Base-by-base conservation (phyloP, 1,140 invertebrate genomes). In the Nymphalis io region DNA sequence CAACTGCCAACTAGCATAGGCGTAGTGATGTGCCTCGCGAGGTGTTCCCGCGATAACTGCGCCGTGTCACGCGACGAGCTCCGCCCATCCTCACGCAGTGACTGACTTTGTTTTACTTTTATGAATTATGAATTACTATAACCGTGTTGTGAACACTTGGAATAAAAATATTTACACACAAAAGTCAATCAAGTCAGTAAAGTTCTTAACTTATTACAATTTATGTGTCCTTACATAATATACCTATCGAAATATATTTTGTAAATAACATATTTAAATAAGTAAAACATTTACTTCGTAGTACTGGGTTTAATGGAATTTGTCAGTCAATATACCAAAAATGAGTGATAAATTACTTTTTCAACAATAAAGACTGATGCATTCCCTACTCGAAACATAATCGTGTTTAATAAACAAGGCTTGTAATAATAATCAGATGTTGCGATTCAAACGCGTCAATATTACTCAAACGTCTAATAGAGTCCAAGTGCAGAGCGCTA, bases 1-100 rank as follows among this genome's bases (percentile, higher is more conserved):
- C 48, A 63, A 63, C 48, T 20, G 69, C 74, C 72, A 68, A 46
- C 44, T 46, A 46, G 82, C 74, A 85, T 87, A 89, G 89, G 84
- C 89, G 89, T 90, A 81, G 87, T 88, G 88, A 90, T 89, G 87
- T 88, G 80, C 82, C 74, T 74, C 63, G 74, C 79, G 77, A 89
- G 87, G 89, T 88, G 87, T 88, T 88, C 82, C 87, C 81, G 75
- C 78, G 77, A 76, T 91, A 88, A 91, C 82, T 88, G 86, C 84
- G 68, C 71, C 27, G 8, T 70, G 75, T 74, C 89, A 91, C 89
- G 89, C 88, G 77, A 89, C 61, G 8, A 65, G 81, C 87, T 84
- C 87, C 89, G 87, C 88, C 88, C 88, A 83, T 78, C 74, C 70
- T 78, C 89, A 89, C 85, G 88, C 85, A 87, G 78, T 70, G 62